These are phyloP conservation scores for Mormyrus lacerda DNA, from an alignment of 2,113 vertebrate species.

Conservation along the genomic window DNA sequence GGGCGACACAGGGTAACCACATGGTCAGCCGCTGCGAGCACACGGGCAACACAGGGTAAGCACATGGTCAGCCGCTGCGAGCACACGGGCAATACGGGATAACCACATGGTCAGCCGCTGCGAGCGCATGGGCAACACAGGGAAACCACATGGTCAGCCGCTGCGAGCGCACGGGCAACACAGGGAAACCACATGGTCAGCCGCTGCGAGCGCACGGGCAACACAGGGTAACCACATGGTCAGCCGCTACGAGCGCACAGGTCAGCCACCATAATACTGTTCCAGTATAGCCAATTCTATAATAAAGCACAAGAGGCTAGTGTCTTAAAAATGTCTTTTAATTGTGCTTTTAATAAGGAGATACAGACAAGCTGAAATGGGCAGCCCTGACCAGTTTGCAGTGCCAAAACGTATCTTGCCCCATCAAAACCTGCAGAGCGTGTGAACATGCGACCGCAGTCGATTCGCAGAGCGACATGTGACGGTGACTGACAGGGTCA, in stretches of 20 bases:
- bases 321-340: neutral
- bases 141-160: no score
- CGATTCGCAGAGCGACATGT: neutral
- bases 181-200: no score
- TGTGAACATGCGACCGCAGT: neutral
- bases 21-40: neutral
- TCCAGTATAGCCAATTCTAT: neutral
- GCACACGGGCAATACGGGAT: neutral
- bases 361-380: neutral
- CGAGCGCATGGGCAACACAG: no score
- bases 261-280: neutral
- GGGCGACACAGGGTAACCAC: neutral
- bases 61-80: neutral
- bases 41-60: neutral
- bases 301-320: neutral
- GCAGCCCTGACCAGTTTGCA: neutral
- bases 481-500: neutral
- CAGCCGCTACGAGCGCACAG: no score
- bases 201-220: no score
- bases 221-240: no score
- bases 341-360: neutral
- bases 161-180: no score
- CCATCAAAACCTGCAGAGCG: neutral
- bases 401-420: neutral
- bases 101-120: neutral